Evolutionary conservation across 37 sponge, comb jelly and placozoan genomes (phyloP), one percentile per base, ranked within the genome.

Genomic region (Aplysina aerophoba): DNA sequence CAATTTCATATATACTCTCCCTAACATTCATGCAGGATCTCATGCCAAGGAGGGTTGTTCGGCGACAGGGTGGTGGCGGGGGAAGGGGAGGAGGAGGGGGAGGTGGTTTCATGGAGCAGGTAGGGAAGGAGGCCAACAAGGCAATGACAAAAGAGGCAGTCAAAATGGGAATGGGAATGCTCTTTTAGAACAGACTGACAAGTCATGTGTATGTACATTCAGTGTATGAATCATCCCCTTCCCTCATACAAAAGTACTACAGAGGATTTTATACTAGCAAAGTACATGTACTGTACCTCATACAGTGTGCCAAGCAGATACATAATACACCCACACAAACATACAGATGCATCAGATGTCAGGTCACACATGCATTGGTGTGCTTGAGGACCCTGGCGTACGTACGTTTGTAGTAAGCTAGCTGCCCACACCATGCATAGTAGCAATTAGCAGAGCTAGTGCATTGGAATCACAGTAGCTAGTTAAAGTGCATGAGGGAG

Each of bases 121-220:
- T 33, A 33, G 21, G 53, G 22, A 44, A 35, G 40, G 19, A 55
- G 33, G 81, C 27, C n/a, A 54, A 22, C 21, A 83, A 61, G 69
- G 24, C 38, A 39, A 68, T 35, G 69, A 30, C 84, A 38, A 15
- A 24, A 67, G 84, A 22, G 66, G 69, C 54, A 41, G 28, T 28
- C 55, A 41, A 50, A 65, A 83, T 68, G 84, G 60, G 30, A 41
- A 40, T 63, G 69, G 84, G 33, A 69, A 69, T 69, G 71, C 71
- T 69, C 35, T 69, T 69, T 35, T 69, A 27, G 22, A 11, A 17
- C 71, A 1, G 28, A 17, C 17, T 27, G n/a, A 25, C 27, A 62
- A 28, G 17, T 17, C 17, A 57, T 17, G 17, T 57, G 59, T 57
- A 17, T 57, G 17, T 57, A 15, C 59, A 57, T 15, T 17, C 15